Evolutionary conservation across 2,888 invertebrate species (phyloP), one percentile per base, ranked within the genome.

Genomic region (Lydus trimaculatus): DNA sequence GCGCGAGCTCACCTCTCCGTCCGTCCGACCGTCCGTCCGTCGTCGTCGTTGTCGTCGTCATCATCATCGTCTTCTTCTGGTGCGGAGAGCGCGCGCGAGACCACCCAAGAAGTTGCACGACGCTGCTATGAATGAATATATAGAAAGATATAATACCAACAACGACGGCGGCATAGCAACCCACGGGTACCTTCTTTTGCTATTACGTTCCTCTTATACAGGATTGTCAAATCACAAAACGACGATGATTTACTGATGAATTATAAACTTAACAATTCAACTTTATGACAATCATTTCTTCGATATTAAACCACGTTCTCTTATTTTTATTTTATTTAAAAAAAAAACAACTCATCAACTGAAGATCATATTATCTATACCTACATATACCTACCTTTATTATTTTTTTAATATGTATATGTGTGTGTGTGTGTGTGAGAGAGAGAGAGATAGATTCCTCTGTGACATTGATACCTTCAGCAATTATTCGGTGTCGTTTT

Each of bases 261-360:
- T 82, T 82, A 81, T 82, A 81, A 81, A 80, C 80, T 75, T 77
- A 79, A 77, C 80, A 81, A 81, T 82, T n/a, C 80, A 72, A 66
- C 72, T 72, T 69, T 61, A 48, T 61, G n/a, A n/a, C n/a, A n/a
- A n/a, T n/a, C n/a, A n/a, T n/a, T n/a, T n/a, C n/a, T n/a, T n/a
- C n/a, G n/a, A n/a, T n/a, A n/a, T n/a, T n/a, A n/a, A n/a, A n/a
- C n/a, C n/a, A n/a, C n/a, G n/a, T n/a, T n/a, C n/a, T n/a, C n/a
- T n/a, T n/a, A n/a, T n/a, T n/a, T n/a, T n/a, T n/a, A n/a, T n/a
- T n/a, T n/a, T n/a, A n/a, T n/a, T n/a, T 64, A 36, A 64, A 60
- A 61, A 64, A 59, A 63, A 60, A 43, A 17, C 48, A 58, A 69
- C 65, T 74, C 72, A 68, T 73, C 73, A 61, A 31, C 64, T 36